A percentile compares a stretch with the other conserved stretches of the same genome.
These are phyloP conservation scores for Actinia tenebrosa DNA, from an alignment of 64 coral and sea anemone genomes.

Conservation along the genomic window DNA sequence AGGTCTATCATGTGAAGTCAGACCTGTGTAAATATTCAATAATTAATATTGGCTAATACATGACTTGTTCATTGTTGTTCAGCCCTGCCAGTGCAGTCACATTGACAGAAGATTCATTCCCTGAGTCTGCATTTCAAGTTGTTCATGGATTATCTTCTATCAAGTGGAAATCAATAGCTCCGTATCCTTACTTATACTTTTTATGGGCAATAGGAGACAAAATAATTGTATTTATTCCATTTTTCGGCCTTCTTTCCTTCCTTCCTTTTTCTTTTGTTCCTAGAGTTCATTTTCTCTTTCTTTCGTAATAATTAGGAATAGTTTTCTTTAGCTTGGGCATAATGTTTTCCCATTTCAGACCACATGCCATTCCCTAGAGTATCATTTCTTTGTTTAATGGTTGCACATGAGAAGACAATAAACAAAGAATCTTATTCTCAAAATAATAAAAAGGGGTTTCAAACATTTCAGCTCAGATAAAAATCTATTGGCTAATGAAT, in stretches of 20 bases:
- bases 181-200: conserved; percentile 69
- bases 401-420: too few relatives aligned
- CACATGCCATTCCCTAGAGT: too few relatives aligned
- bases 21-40: not conserved
- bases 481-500: too few relatives aligned
- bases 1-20: too few relatives aligned
- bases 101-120: conserved; percentile 77
- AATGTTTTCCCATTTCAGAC: too few relatives aligned
- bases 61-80: not conserved
- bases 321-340: not conserved
- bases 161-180: conserved; percentile 90
- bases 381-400: too few relatives aligned
- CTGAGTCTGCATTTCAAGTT: conserved; percentile 65
- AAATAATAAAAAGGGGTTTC: too few relatives aligned
- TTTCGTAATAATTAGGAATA: not conserved
- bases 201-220: not conserved
- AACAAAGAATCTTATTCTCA: too few relatives aligned
- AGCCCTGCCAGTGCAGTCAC: conserved; percentile 84
- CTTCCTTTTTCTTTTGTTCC: too few relatives aligned
- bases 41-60: not conserved
- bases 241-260: too few relatives aligned
- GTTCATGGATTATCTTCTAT: conserved; percentile 65
- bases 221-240: too few relatives aligned
- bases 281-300: not conserved
- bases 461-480: too few relatives aligned